Conservation (phyloP, 2,888 invertebrate species). For the Ichneumoninae sp. region DNA sequence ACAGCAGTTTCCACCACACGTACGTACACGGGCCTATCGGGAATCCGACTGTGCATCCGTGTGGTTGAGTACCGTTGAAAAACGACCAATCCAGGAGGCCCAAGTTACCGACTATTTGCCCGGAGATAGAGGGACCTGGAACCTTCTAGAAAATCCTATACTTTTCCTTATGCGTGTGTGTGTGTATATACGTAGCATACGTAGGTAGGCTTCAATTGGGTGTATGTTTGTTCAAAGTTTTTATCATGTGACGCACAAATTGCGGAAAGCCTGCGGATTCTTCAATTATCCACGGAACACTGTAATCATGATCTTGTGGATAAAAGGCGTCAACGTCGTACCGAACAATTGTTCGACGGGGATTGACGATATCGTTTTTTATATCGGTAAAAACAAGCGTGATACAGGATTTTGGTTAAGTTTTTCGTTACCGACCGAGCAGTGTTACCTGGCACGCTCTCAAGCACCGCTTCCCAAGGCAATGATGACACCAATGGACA, state of each 20-base stretch:
- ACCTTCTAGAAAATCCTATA: slow-evolving; percentile 76
- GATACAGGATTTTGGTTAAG: too few relatives aligned
- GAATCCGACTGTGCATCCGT: not conserved
- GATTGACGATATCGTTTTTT: too few relatives aligned
- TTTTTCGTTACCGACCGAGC: too few relatives aligned
- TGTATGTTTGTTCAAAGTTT: not conserved
- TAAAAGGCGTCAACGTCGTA: too few relatives aligned
- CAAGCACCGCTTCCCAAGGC: not conserved
- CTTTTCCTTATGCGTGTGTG: not conserved
- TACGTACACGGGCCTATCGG: not conserved
- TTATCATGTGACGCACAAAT: not conserved
- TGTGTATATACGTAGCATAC: not conserved
- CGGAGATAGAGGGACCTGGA: slow-evolving; percentile 71
- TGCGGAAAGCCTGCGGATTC: not conserved
- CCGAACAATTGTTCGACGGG: too few relatives aligned
- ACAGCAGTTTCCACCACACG: slow-evolving; percentile 54
- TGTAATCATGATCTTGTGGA: too few relatives aligned
- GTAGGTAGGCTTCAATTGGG: not conserved
- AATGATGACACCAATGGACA: not conserved
- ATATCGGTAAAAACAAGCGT: too few relatives aligned
- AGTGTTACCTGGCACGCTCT: too few relatives aligned
- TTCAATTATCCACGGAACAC: not conserved
- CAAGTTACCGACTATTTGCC: slow-evolving; percentile 67
- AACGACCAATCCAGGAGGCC: slow-evolving; percentile 75
- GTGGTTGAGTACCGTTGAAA: not conserved